phyloP scores from a whole-genome alignment of 2,113 vertebrate species.

The Microcebus tavaratra region DNA sequence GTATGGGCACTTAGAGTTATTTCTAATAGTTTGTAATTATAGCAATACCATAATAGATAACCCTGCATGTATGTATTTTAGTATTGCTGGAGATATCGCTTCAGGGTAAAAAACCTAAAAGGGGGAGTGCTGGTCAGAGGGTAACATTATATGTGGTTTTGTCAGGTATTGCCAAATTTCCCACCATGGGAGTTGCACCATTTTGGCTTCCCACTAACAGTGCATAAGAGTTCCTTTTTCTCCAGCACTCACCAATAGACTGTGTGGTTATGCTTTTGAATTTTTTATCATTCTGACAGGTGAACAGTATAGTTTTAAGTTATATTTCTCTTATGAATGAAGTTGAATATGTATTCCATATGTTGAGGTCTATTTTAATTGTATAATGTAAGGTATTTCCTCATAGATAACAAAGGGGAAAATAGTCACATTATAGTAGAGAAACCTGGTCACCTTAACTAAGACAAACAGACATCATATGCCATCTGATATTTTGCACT shows the following conservation, averaged over 20 bases:
- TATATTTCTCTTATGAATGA: constrained; percentile 37
- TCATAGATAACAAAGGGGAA: constrained; percentile 9
- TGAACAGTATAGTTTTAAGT: constrained; percentile 24
- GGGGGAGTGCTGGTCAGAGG: not conserved
- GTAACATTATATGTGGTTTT: not conserved
- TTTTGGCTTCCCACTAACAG: not conserved
- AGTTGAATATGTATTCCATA: constrained; percentile 23
- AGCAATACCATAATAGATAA: not conserved
- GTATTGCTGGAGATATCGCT: not conserved
- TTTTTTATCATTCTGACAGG: not conserved
- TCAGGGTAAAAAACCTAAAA: not conserved
- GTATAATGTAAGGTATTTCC: not conserved
- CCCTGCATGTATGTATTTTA: not conserved
- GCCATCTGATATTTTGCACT: not conserved
- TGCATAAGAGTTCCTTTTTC: not conserved
- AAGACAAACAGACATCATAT: not conserved
- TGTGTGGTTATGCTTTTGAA: not conserved
- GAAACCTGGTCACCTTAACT: not conserved
- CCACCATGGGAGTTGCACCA: not conserved
- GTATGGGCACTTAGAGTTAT: not conserved
- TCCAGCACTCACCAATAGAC: not conserved
- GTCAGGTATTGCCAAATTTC: constrained; percentile 25
- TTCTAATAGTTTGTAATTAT: constrained; percentile 2
- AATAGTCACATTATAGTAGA: not conserved
- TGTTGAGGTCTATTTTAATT: constrained; percentile 2